Conservation (phyloP, 35 echinoderm and acorn worm genomes). For the Hemicentrotus pulcherrimus region DNA sequence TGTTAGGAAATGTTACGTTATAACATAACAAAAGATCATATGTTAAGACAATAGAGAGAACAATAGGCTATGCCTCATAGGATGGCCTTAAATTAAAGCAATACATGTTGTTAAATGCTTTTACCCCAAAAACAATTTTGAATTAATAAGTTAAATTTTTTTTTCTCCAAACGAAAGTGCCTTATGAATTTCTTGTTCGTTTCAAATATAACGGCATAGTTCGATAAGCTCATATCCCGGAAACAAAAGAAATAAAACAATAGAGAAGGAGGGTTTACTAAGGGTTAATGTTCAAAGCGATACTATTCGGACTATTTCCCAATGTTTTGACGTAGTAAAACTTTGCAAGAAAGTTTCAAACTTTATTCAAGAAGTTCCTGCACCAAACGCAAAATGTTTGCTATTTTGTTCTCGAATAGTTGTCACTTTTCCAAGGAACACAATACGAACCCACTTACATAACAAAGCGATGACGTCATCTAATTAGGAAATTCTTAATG, state of each 20-base stretch:
- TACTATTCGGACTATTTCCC: not conserved
- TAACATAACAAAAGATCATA: not conserved
- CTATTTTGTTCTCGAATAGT: not conserved
- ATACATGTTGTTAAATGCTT: not conserved
- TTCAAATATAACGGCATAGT: not conserved
- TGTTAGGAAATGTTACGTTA: too few species aligned
- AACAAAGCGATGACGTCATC: slow-evolving; percentile 43
- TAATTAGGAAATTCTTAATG: slow-evolving; percentile 20
- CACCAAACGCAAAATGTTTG: not conserved
- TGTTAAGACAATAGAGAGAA: not conserved
- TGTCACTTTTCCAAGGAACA: not conserved
- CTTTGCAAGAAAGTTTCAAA: not conserved
- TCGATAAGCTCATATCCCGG: not conserved
- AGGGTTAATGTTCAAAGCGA: not conserved
- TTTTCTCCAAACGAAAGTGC: not conserved
- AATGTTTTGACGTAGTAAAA: not conserved
- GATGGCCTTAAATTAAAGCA: not conserved
- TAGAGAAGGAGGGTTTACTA: not conserved
- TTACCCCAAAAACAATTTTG: not conserved
- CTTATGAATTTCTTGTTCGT: too few species aligned
- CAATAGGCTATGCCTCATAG: not conserved
- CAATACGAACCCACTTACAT: not conserved
- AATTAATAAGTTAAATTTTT: not conserved
- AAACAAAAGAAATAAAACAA: not conserved
- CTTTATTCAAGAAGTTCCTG: not conserved